Evolutionary conservation across 2,797 vertebrate genomes (phyloP).

Genomic region (Adrianichthys oophorus): DNA sequence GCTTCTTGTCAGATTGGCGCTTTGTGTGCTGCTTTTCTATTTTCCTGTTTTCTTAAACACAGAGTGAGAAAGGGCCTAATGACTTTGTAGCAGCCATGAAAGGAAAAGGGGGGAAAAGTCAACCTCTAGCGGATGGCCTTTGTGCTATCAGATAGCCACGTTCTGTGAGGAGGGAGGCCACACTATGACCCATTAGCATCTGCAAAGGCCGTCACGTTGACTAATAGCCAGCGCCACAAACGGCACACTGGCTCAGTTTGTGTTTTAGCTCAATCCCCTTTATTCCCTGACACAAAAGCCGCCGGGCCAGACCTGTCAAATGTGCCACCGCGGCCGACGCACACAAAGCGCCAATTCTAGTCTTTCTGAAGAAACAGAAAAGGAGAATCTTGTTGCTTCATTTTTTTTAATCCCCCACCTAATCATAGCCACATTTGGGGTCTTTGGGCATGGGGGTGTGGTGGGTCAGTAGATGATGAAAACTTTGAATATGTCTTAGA

Average conservation of each 20-base stretch:
- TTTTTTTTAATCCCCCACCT: constrained; percentile 67
- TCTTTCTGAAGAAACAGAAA: constrained; percentile 72
- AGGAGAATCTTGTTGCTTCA: constrained; percentile 75
- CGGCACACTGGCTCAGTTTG: constrained; percentile 88
- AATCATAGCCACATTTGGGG: constrained; percentile 56
- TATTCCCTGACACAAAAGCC: constrained; percentile 94
- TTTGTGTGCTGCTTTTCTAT: constrained; percentile 57
- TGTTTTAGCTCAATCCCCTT: constrained; percentile 86
- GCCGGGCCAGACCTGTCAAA: constrained; percentile 89
- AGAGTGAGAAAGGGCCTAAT: constrained; percentile 67
- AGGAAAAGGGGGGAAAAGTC: constrained; percentile 76
- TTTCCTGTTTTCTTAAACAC: constrained; percentile 59
- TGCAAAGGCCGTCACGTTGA: constrained; percentile 89
- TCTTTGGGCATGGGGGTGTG: constrained; percentile 53
- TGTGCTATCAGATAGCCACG: constrained; percentile 84
- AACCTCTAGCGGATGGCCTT: constrained; percentile 82
- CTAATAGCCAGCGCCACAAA: constrained; percentile 82
- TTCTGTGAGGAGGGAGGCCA: constrained; percentile 77
- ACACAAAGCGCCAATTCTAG: constrained; percentile 90
- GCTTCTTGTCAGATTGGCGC: constrained; percentile 49
- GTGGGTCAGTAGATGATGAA: constrained; percentile 57
- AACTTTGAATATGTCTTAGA: constrained; percentile 81
- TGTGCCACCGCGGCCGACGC: constrained; percentile 83
- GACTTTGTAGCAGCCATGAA: constrained; percentile 75
- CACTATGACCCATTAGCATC: constrained; percentile 97